Percentiles rank a stretch among this genome's conserved stretches.
These are phyloP conservation scores for Rhineura floridana DNA, from an alignment of 2,113 vertebrate species.

Conservation along the genomic window DNA sequence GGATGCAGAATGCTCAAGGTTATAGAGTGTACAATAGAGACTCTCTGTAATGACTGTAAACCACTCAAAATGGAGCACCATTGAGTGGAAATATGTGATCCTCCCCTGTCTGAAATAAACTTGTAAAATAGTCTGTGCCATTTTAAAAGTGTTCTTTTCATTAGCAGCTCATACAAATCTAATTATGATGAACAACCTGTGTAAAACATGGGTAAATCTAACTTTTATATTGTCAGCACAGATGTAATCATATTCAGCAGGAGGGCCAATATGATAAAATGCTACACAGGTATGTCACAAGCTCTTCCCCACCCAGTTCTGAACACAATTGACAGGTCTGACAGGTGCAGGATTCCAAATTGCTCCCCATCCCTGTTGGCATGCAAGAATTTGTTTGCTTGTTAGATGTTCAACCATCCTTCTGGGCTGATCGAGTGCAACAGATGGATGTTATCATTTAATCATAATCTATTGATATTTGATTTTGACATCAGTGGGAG, in stretches of 20 bases:
- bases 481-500: not conserved
- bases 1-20: not conserved
- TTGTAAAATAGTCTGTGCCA: not conserved
- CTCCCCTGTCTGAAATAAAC: conserved; percentile 14
- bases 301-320: conserved; percentile 15
- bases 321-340: not conserved
- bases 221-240: conserved; percentile 32
- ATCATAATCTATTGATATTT: not conserved
- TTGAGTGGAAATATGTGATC: not conserved
- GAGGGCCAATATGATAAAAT: conserved; percentile 30
- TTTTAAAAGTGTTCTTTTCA: conserved; percentile 36
- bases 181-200: conserved; percentile 2
- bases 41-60: not conserved
- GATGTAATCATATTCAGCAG: conserved; percentile 28
- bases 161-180: conserved; percentile 47
- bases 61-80: too few relatives aligned
- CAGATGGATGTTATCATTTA: not conserved
- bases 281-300: conserved; percentile 48
- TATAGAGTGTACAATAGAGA: not conserved
- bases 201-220: conserved; percentile 47
- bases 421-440: conserved; percentile 24
- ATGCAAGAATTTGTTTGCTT: conserved; percentile 34
- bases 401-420: conserved; percentile 36
- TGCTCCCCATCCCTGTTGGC: conserved; percentile 25
- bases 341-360: conserved; percentile 49